phyloP scores from a whole-genome alignment of 2,888 invertebrate genomes.

The Congeria kusceri region DNA sequence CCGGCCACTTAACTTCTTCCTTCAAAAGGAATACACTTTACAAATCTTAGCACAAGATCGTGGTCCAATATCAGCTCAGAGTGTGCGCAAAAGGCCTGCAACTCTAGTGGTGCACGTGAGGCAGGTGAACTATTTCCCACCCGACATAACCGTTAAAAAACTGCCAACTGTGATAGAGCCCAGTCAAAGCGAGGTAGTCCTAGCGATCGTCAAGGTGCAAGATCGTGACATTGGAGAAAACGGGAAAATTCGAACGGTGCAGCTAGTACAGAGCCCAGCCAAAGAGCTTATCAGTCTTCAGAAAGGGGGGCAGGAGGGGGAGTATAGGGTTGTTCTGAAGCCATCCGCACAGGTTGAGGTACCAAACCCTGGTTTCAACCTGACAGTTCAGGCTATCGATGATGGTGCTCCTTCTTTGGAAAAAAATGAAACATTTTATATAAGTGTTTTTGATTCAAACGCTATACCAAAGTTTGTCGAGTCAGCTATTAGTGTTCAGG shows the following conservation, averaged over 20 bases:
- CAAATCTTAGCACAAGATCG: conserved; percentile 94
- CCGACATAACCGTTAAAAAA: conserved; percentile 92
- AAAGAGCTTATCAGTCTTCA: conserved; percentile 93
- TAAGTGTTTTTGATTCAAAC: conserved; percentile 92
- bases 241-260: conserved; percentile 89
- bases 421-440: conserved; percentile 88
- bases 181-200: conserved; percentile 90
- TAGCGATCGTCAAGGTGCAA: conserved; percentile 94
- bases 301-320: conserved; percentile 81
- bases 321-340: conserved; percentile 91
- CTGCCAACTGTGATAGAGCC: conserved; percentile 92
- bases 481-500: conserved; percentile 93
- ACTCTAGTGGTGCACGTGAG: conserved; percentile 89
- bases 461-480: conserved; percentile 90
- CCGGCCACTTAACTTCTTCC: conserved; percentile 90
- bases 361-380: conserved; percentile 93
- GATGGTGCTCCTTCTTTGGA: conserved; percentile 87
- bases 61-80: conserved; percentile 87
- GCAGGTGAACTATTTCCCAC: conserved; percentile 94
- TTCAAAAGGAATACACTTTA: conserved; percentile 90
- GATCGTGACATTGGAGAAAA: conserved; percentile 94
- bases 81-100: conserved; percentile 86
- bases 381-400: conserved; percentile 94
- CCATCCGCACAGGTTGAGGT: conserved; percentile 92
- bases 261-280: conserved; percentile 94